Base-by-base conservation (phyloP, 2,113 vertebrate genomes). In the Myrmophylax atrothorax region DNA sequence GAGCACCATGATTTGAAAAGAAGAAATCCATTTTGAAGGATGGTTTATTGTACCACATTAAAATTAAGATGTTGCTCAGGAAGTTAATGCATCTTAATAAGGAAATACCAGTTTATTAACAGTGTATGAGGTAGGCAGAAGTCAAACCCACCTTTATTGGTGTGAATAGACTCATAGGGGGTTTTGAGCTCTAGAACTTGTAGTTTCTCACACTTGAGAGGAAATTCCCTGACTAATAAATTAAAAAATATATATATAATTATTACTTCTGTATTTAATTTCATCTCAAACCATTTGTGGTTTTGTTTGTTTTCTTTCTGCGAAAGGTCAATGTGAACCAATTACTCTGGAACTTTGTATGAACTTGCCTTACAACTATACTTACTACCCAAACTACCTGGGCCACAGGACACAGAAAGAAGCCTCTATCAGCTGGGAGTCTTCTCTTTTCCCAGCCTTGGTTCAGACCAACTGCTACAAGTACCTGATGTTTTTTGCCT, bases 401-500 rank as follows among this genome's bases (percentile, higher is more conserved):
- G 99, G 99, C 37, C 99, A 99, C 96, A 97, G 96, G 84, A 99
- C 99, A 12, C 99, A 99, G 97, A 97, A 99, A 29, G 99, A 99
- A 98, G 99, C 98, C 35, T 99, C 99, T 4, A 97, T 99, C 94
- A 99, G 99, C 96, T 99, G 99, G 99, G 99, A 99, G 94, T 98
- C 99, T 2, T 99, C 99, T 2, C 98, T 99, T 56, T 99, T 99
- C 95, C 99, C 99, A 12, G 99, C 99, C 8, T 98, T 99, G 89
- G 99, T 99, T 90, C 99, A 99, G 93, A 99, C 99, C 64, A 99
- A 99, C 97, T 99, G 99, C 95, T 99, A 99, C 98, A 99, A 99
- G 90, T 99, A 99, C 96, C 99, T 99, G 91, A 99, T 99, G 99
- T 99, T 99, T 98, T 99, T 99, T 92, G 99, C 99, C 86, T 99